Evolutionary conservation across 2,113 vertebrate species (phyloP).

Genomic region (Empidonax traillii): DNA sequence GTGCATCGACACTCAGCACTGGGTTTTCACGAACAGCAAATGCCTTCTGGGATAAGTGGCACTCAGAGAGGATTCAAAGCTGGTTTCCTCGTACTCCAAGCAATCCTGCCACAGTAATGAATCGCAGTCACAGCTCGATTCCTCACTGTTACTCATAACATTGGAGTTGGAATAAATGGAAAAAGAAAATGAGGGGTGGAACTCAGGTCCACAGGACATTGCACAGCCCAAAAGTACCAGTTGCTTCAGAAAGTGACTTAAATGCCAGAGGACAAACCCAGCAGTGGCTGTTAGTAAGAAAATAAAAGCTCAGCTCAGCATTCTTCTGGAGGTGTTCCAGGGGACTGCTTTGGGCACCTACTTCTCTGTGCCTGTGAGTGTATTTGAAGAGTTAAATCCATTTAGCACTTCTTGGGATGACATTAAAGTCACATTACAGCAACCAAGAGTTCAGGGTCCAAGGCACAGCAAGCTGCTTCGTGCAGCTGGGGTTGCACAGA

Average conservation of each 20-base stretch:
- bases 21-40: constrained; percentile 6
- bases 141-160: neutral
- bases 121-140: neutral
- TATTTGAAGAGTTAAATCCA: neutral
- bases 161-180: neutral
- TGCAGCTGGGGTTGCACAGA: neutral
- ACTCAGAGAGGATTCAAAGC: constrained; percentile 22
- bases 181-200: neutral
- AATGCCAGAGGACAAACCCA: neutral
- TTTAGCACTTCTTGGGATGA: neutral
- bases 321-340: neutral
- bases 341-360: neutral
- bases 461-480: neutral
- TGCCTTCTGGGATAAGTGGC: constrained; percentile 26
- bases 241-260: neutral
- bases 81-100: constrained; percentile 8
- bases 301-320: neutral
- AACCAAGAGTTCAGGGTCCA: neutral
- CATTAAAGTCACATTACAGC: neutral
- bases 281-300: neutral
- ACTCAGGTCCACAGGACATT: neutral
- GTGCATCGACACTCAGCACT: neutral
- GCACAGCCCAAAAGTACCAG: neutral
- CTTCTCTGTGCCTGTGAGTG: neutral
- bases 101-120: constrained; percentile 22